phyloP scores from a whole-genome alignment of 2,797 vertebrate species.

The Emys orbicularis region DNA sequence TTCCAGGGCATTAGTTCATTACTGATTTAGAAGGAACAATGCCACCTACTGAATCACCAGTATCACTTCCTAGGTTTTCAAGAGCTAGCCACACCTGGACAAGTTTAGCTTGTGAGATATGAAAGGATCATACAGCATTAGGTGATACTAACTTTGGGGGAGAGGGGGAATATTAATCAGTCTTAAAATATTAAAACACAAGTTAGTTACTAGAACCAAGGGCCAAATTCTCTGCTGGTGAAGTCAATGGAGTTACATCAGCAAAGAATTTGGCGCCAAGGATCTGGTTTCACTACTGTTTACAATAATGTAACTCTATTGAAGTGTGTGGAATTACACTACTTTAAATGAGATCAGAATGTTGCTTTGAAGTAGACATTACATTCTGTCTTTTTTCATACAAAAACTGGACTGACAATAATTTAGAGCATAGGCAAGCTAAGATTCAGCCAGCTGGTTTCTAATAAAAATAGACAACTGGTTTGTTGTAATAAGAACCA shows the following conservation, averaged over 20 bases:
- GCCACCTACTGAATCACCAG: background rate
- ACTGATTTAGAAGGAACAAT: background rate
- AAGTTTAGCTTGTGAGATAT: background rate
- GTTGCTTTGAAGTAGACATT: background rate
- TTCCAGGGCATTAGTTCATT: background rate
- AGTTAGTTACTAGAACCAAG: background rate
- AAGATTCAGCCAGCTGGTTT: background rate
- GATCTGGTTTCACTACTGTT: background rate
- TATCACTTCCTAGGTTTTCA: background rate
- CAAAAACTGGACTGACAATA: accelerated
- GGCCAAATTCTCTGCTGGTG: background rate
- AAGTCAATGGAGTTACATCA: background rate
- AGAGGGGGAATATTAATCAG: background rate
- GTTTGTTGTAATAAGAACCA: background rate
- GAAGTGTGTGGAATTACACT: accelerated
- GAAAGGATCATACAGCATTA: background rate
- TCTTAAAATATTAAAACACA: background rate
- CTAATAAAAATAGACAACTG: background rate
- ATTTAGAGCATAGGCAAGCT: background rate
- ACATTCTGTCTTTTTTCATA: background rate
- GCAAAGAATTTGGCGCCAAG: background rate
- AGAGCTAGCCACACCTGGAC: background rate
- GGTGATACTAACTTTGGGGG: background rate
- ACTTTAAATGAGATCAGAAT: background rate
- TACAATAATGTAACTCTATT: accelerated